Conservation (phyloP, 2,888 invertebrate genomes). For the Scaptomyza flava region DNA sequence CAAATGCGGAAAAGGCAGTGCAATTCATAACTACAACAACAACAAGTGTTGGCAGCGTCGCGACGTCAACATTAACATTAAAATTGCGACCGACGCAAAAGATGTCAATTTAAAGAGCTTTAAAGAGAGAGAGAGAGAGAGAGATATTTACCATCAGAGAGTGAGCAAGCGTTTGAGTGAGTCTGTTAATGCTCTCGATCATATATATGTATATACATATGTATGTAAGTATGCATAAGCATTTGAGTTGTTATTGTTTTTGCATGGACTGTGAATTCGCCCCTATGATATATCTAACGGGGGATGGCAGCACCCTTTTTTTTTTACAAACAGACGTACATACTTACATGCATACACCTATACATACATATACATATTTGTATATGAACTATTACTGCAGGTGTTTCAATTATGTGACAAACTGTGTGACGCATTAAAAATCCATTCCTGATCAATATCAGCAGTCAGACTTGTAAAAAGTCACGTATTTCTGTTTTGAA, state of each 20-base stretch:
- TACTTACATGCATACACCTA: not conserved
- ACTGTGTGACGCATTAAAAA: not conserved
- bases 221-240: not conserved
- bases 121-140: constrained; percentile 1
- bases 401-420: constrained; percentile 3
- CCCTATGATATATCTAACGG: not conserved
- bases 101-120: constrained; percentile 4
- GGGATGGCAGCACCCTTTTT: not conserved
- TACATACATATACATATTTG: not conserved
- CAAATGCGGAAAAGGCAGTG: constrained; percentile 47
- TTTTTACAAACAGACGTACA: not conserved
- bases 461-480: not conserved
- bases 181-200: constrained; percentile 6
- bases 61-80: constrained; percentile 45
- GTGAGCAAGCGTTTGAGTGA: not conserved
- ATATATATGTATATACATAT: not conserved
- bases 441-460: not conserved
- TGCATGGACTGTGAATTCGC: constrained; percentile 3
- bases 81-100: constrained; percentile 5
- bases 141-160: not conserved
- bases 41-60: constrained; percentile 59
- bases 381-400: not conserved
- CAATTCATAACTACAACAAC: constrained; percentile 15
- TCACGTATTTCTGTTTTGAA: not conserved
- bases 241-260: constrained; percentile 7